Percentiles rank a stretch among this genome's conserved stretches.
phyloP scores from a whole-genome alignment of 2,888 invertebrate species.

The Drosophila birchii region DNA sequence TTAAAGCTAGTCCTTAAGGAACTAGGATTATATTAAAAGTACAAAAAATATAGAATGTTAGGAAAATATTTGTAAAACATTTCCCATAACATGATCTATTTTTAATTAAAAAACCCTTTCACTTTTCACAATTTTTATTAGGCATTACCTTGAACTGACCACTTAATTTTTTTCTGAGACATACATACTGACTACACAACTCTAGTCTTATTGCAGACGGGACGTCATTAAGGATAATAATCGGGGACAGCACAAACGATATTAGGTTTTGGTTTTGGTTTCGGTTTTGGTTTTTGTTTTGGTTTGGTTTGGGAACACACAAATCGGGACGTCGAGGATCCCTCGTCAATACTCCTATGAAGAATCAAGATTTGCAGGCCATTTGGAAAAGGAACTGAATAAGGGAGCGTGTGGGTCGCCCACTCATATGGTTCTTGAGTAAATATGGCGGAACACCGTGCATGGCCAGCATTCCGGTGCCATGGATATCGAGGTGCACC shows the following conservation, averaged over 20 bases:
- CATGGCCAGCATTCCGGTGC: conserved; percentile 88
- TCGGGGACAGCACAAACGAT: conserved; percentile 23
- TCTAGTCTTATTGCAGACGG: not conserved
- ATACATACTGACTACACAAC: not conserved
- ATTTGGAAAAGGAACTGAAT: conserved; percentile 85
- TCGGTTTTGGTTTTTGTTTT: not conserved
- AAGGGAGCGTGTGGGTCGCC: conserved; percentile 87
- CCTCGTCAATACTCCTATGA: not conserved
- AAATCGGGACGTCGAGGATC: not conserved
- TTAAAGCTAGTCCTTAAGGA: conserved; percentile 10
- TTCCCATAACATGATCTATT: not conserved
- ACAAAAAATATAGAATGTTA: not conserved
- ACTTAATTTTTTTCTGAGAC: not conserved
- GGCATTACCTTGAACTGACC: conserved; percentile 3
- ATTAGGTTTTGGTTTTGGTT: not conserved
- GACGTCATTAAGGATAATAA: conserved; percentile 21
- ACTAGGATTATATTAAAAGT: not conserved
- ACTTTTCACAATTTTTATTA: not conserved
- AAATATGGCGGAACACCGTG: conserved; percentile 88
- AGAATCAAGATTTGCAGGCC: conserved; percentile 69
- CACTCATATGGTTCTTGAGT: conserved; percentile 86
- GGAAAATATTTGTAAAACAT: not conserved
- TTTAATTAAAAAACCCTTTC: not conserved
- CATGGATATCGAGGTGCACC: conserved; percentile 90
- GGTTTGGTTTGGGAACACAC: not conserved